Conservation (phyloP, 1,140 invertebrate genomes). For the Lasioglossum baleicum region DNA sequence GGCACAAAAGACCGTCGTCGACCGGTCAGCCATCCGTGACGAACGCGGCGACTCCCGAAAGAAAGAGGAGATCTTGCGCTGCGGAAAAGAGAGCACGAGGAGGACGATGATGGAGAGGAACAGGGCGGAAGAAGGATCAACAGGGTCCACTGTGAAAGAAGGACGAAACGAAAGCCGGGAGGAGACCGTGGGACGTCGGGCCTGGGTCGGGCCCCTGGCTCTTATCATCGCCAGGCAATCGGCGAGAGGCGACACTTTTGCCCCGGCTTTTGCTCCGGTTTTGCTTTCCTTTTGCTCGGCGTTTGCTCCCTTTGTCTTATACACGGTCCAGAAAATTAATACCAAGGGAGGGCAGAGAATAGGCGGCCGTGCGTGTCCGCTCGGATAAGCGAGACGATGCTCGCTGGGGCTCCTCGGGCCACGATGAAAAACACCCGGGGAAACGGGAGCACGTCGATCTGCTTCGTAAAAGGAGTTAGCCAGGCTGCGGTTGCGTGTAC, state of each 20-base stretch:
- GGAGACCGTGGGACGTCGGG: conserved; percentile 27
- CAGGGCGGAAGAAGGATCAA: conserved; percentile 42
- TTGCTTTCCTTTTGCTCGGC: conserved; percentile 1
- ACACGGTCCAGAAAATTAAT: conserved; percentile 64
- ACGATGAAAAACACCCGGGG: background rate
- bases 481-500: background rate
- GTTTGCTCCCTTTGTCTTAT: conserved; percentile 52
- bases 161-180: conserved; percentile 9
- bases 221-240: conserved; percentile 62
- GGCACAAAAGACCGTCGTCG: conserved; percentile 69
- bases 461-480: background rate
- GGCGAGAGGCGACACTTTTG: conserved; percentile 45
- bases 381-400: conserved; percentile 27
- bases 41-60: conserved; percentile 57
- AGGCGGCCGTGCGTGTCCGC: conserved; percentile 57
- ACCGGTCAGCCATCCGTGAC: conserved; percentile 59
- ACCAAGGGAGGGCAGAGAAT: conserved; percentile 25
- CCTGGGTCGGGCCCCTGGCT: background rate
- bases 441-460: background rate
- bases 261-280: background rate
- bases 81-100: conserved; percentile 16
- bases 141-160: conserved; percentile 17
- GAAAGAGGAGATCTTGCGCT: conserved; percentile 26
- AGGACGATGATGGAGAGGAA: conserved; percentile 43
- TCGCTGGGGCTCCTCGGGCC: conserved; percentile 13